Conservation (phyloP, 2,113 vertebrate genomes). For the Corythornis vintsioides region DNA sequence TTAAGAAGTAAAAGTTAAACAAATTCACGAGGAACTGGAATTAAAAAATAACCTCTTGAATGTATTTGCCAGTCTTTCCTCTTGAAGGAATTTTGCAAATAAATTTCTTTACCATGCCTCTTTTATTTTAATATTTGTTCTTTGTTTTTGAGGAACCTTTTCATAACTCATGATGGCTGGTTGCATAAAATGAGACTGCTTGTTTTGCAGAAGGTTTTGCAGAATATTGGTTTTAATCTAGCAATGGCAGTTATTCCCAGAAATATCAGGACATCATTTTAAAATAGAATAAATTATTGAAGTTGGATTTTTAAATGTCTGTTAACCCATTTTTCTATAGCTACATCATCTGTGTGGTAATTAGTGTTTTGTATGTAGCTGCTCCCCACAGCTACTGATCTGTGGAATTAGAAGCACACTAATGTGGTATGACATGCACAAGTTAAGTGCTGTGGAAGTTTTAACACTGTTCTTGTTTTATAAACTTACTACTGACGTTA, state of each 20-base stretch:
- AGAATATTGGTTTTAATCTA: neutral
- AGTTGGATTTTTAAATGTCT: neutral
- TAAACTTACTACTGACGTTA: constrained; percentile 65
- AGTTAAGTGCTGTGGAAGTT: constrained; percentile 56
- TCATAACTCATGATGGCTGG: neutral
- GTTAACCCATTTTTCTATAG: neutral
- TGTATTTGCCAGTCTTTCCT: neutral
- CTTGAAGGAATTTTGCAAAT: constrained; percentile 3
- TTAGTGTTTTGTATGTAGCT: constrained; percentile 24
- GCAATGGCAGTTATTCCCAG: neutral
- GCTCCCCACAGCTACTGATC: constrained; percentile 39
- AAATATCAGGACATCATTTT: neutral
- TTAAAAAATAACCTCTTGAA: neutral
- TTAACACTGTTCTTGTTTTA: constrained; percentile 65
- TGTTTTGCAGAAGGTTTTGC: neutral
- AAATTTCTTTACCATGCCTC: neutral
- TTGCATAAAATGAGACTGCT: neutral
- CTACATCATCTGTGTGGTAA: constrained; percentile 21
- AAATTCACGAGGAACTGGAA: neutral
- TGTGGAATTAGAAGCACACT: constrained; percentile 52
- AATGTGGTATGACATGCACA: constrained; percentile 54
- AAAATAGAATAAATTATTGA: neutral
- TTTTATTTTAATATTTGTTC: neutral
- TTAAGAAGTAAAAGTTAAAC: constrained; percentile 21
- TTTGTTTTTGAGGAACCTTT: neutral